A percentile compares a stretch with the other conserved stretches of the same genome.
Conservation (phyloP, 2,113 vertebrate genomes). For the Heptranchias perlo region DNA sequence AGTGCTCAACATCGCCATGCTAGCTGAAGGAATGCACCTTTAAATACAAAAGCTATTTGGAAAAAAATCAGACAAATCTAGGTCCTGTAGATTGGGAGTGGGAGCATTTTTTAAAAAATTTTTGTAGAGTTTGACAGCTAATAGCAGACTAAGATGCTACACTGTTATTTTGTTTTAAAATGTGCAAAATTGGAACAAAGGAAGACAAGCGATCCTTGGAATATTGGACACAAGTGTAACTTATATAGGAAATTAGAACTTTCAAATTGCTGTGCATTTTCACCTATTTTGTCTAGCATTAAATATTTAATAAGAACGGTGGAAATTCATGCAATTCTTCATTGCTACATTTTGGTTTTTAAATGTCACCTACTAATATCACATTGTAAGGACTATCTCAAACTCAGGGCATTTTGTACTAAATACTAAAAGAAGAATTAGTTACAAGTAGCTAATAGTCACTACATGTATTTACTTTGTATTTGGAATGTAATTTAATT, state of each 20-base stretch:
- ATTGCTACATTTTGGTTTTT: not conserved
- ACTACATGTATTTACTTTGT: not conserved
- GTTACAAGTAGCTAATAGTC: not conserved
- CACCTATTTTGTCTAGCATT: not conserved
- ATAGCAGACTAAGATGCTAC: not conserved
- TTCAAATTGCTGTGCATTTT: not conserved
- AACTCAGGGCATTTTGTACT: not conserved
- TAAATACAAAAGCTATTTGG: not conserved
- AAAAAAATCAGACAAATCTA: not conserved
- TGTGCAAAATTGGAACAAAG: not conserved
- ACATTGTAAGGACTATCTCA: not conserved
- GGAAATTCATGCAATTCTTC: not conserved
- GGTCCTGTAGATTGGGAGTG: not conserved
- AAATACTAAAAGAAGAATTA: not conserved
- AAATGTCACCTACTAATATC: not conserved
- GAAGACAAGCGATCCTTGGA: not conserved
- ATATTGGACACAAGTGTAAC: not conserved
- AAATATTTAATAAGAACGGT: not conserved
- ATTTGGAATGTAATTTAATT: not conserved
- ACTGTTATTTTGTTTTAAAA: not conserved
- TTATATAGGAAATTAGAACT: not conserved
- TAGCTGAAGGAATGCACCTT: not conserved
- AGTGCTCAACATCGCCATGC: not conserved
- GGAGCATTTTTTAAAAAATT: not conserved
- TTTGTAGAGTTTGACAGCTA: not conserved